Percentiles rank a stretch among this genome's conserved stretches.
These are phyloP conservation scores for Omphaloscelis lunosa DNA, from an alignment of 2,888 invertebrate species.

Conservation along the genomic window DNA sequence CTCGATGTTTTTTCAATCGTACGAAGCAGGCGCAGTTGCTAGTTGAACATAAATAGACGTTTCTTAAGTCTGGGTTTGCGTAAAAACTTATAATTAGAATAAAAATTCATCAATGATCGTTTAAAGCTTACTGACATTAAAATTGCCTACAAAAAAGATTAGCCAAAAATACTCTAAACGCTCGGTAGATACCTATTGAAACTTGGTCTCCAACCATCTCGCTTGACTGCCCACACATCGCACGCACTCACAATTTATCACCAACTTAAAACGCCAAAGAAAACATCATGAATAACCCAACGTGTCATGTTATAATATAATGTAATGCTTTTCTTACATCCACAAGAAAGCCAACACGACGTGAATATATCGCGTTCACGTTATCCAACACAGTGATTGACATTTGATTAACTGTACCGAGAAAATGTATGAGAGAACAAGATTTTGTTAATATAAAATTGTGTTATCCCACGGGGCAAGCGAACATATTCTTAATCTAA, in stretches of 20 bases:
- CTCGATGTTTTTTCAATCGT: not conserved
- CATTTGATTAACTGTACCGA: constrained; percentile 48
- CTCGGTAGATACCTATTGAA: not conserved
- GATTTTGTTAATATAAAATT: constrained; percentile 32
- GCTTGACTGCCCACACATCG: not conserved
- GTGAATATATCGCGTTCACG: constrained; percentile 46
- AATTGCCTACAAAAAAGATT: not conserved
- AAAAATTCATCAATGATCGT: not conserved
- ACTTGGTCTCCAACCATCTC: not conserved
- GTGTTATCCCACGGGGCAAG: constrained; percentile 24
- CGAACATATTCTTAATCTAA: constrained; percentile 28
- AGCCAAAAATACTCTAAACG: not conserved
- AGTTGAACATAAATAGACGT: not conserved
- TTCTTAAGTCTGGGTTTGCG: not conserved
- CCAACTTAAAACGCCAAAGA: constrained; percentile 36
- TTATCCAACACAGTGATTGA: constrained; percentile 51
- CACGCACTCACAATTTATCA: constrained; percentile 20
- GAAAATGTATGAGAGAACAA: constrained; percentile 15
- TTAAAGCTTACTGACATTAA: not conserved
- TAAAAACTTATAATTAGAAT: not conserved
- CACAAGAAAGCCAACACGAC: constrained; percentile 43
- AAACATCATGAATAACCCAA: constrained; percentile 38
- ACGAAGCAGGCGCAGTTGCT: no score
- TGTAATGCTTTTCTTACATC: constrained; percentile 32
- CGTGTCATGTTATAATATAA: constrained; percentile 39